Evolutionary conservation across 2,797 vertebrate species (phyloP).

Genomic region (Galaxias olidus): DNA sequence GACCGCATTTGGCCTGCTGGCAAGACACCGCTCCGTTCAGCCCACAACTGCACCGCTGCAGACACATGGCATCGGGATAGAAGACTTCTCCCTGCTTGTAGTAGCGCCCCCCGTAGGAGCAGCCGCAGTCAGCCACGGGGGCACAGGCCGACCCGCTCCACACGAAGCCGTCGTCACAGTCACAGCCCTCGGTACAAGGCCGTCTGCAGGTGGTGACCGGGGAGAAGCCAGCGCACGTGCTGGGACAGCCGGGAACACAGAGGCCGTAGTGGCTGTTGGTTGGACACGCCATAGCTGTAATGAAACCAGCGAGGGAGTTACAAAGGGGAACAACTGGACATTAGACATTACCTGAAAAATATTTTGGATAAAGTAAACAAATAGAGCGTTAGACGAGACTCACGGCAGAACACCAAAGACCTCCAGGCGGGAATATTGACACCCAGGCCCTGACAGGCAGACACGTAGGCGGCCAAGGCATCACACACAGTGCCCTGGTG

Average conservation of each 20-base stretch:
- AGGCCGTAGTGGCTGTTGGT: conserved; percentile 78
- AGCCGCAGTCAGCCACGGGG: conserved; percentile 77
- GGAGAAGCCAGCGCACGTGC: conserved; percentile 69
- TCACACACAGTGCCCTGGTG: conserved; percentile 68
- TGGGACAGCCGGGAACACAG: conserved; percentile 66
- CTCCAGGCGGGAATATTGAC: conserved; percentile 71
- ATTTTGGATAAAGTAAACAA: background rate
- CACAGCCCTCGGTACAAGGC: conserved; percentile 74
- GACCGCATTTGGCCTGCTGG: conserved; percentile 48
- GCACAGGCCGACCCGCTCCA: conserved; percentile 75
- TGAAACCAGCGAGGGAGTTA: background rate
- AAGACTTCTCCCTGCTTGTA: conserved; percentile 60
- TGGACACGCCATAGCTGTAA: conserved; percentile 73
- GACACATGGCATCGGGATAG: conserved; percentile 56
- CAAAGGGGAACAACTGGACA: background rate
- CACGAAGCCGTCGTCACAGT: conserved; percentile 75
- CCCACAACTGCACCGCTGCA: conserved; percentile 62
- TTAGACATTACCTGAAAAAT: background rate
- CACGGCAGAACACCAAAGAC: conserved; percentile 75
- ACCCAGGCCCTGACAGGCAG: conserved; percentile 75
- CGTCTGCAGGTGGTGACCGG: conserved; percentile 47
- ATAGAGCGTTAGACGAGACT: conserved; percentile 48
- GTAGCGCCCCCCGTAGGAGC: conserved; percentile 67
- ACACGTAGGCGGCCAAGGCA: conserved; percentile 64
- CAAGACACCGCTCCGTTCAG: conserved; percentile 62